phyloP scores from a whole-genome alignment of 2,113 vertebrate species.

The Oxyruncus cristatus region DNA sequence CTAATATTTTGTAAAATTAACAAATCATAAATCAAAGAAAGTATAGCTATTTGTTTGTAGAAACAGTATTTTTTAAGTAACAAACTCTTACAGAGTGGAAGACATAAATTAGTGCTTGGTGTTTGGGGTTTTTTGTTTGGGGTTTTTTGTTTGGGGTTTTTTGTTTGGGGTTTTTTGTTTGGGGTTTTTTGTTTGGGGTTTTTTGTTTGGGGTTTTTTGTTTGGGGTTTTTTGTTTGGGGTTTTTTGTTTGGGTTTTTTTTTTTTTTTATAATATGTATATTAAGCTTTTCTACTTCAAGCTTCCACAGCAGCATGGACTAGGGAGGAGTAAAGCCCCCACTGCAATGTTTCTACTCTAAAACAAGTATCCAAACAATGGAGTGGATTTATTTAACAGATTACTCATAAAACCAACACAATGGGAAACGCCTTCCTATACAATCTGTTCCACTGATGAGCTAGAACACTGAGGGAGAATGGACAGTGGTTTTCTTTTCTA shows the following conservation, averaged over 20 bases:
- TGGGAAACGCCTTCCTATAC: background rate
- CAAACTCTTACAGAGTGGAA: background rate
- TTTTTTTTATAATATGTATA: background rate
- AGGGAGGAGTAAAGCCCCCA: background rate
- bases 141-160: no score
- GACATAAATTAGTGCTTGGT: background rate
- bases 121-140: background rate
- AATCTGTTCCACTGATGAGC: background rate
- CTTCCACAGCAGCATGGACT: background rate
- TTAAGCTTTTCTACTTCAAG: slow-evolving; percentile 23
- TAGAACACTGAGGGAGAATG: background rate
- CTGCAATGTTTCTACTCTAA: slow-evolving; percentile 12
- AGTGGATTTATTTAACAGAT: background rate
- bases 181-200: background rate
- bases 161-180: background rate
- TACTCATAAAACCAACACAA: background rate
- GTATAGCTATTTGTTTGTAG: background rate
- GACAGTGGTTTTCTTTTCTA: background rate
- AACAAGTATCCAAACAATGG: background rate
- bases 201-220: background rate
- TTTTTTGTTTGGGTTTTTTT: background rate
- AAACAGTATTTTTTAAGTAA: background rate
- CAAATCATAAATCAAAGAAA: background rate
- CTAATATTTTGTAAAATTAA: background rate
- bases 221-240: no score